phyloP scores from a whole-genome alignment of 2,113 vertebrate species.

The Penelope pileata region DNA sequence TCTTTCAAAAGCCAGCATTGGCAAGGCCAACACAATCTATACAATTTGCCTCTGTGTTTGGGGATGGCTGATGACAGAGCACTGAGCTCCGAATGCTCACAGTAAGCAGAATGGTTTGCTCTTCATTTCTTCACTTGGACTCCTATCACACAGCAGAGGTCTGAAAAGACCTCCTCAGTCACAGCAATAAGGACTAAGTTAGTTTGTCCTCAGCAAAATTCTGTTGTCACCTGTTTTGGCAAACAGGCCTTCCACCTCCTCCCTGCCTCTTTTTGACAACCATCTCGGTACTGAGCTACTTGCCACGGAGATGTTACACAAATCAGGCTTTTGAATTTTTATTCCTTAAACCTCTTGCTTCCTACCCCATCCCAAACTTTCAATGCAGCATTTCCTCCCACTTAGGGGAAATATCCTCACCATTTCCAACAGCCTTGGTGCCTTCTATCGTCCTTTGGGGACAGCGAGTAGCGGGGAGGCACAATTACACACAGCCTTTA shows the following conservation, averaged over 20 bases:
- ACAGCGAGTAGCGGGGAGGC: background rate
- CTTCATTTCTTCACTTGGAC: constrained; percentile 57
- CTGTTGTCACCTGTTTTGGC: background rate
- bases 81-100: constrained; percentile 7
- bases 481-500: background rate
- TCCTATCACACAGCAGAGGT: constrained; percentile 61
- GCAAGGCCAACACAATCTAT: background rate
- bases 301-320: background rate
- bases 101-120: constrained; percentile 63
- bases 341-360: background rate
- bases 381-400: background rate
- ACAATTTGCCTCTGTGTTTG: constrained; percentile 11
- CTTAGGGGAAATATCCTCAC: background rate
- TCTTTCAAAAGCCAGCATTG: background rate
- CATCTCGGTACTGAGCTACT: background rate
- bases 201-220: background rate
- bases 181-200: background rate
- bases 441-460: background rate
- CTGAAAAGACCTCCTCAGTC: constrained; percentile 23
- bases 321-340: background rate
- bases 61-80: constrained; percentile 56
- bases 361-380: background rate
- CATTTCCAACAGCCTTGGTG: background rate
- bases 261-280: background rate
- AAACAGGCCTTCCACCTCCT: background rate